These are phyloP conservation scores for Nothocercus nigrocapillus DNA, from an alignment of 2,113 vertebrate genomes.

Conservation along the genomic window DNA sequence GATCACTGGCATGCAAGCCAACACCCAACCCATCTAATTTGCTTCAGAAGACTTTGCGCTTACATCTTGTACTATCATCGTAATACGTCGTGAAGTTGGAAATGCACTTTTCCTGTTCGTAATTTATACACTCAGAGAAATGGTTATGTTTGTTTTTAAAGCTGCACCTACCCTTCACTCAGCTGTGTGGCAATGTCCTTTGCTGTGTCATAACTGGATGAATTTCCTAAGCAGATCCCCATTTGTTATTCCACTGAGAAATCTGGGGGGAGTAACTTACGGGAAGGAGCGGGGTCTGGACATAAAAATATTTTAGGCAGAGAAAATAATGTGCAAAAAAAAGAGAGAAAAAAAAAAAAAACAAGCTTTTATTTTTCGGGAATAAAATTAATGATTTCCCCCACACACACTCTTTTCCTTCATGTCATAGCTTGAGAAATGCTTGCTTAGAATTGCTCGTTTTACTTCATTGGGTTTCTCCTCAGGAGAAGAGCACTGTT, in stretches of 20 bases:
- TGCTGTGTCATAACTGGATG: neutral
- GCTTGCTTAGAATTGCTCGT: neutral
- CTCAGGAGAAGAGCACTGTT: neutral
- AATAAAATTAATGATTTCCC: neutral
- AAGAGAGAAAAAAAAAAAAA: neutral
- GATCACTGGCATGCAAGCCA: neutral
- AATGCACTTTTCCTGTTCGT: neutral
- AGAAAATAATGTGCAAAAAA: neutral
- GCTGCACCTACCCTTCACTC: neutral
- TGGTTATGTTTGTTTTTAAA: neutral
- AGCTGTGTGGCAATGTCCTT: neutral
- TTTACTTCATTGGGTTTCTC: conserved; percentile 12
- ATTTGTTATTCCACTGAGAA: neutral
- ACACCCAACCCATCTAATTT: neutral
- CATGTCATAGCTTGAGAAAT: neutral
- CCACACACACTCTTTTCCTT: neutral
- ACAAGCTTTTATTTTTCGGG: neutral
- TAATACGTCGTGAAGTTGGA: neutral
- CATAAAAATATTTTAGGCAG: neutral
- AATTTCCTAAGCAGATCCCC: neutral
- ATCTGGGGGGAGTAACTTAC: neutral
- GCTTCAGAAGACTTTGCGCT: neutral
- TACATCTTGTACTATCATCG: neutral
- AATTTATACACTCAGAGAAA: neutral
- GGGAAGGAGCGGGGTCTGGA: neutral